Percentiles rank a stretch among this genome's conserved stretches.
These are phyloP conservation scores for Caenorhabditis sp. DNA, from an alignment of 2,888 invertebrate genomes.

Conservation along the genomic window DNA sequence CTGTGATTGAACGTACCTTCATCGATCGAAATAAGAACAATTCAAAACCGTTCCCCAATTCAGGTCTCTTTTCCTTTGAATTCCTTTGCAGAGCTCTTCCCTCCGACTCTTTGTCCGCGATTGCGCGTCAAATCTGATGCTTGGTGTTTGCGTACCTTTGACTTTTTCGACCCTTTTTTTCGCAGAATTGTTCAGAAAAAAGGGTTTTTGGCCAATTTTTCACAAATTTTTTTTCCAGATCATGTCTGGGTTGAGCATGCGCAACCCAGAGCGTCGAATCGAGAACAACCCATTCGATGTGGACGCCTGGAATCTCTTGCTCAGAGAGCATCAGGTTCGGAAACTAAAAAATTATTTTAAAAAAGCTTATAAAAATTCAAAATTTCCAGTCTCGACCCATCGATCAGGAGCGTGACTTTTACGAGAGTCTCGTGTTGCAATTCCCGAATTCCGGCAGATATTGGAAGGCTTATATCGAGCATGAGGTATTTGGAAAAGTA, in stretches of 20 bases:
- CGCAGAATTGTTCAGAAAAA: neutral
- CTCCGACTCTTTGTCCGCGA: neutral
- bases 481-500: constrained; percentile 88
- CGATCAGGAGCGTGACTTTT: constrained; percentile 93
- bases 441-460: constrained; percentile 97
- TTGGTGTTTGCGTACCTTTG: constrained; percentile 12
- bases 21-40: too few species aligned
- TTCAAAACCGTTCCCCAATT: too few species aligned
- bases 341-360: too few species aligned
- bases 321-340: constrained; percentile 92
- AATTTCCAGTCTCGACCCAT: constrained; percentile 84
- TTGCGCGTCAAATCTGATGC: constrained; percentile 30
- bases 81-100: neutral
- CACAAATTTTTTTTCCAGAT: constrained; percentile 6
- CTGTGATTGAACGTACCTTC: too few species aligned
- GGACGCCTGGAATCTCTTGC: constrained; percentile 97
- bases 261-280: constrained; percentile 86
- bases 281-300: constrained; percentile 94
- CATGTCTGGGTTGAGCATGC: constrained; percentile 75
- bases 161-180: neutral
- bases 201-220: too few species aligned
- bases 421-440: constrained; percentile 94
- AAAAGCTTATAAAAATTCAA: too few species aligned
- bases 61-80: too few species aligned
- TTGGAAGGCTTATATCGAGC: constrained; percentile 99